Evolutionary conservation across 2,113 vertebrate species (phyloP).

Genomic region (Xenopus tropicalis): UCB_Xtro_10.0 CM004444.2:149887501-149888000

Average conservation of each 20-base stretch:
- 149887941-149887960: not conserved
- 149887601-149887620: slow-evolving; percentile 58
- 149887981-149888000: not conserved
- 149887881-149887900: slow-evolving; percentile 50
- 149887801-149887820: slow-evolving; percentile 64
- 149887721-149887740: slow-evolving; percentile 66
- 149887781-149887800: slow-evolving; percentile 69
- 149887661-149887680: not conserved
- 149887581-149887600: slow-evolving; percentile 72
- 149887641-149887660: not conserved
- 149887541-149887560: slow-evolving; percentile 95
- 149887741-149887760: slow-evolving; percentile 67
- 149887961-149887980: not conserved
- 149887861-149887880: slow-evolving; percentile 73
- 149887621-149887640: slow-evolving; percentile 45
- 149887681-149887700: slow-evolving; percentile 45
- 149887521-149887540: slow-evolving; percentile 97
- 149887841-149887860: slow-evolving; percentile 57
- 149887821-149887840: slow-evolving; percentile 63
- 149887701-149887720: slow-evolving; percentile 61
- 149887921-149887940: not conserved
- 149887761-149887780: slow-evolving; percentile 64
- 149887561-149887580: slow-evolving; percentile 73
- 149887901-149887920: slow-evolving; percentile 45
- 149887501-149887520: slow-evolving; percentile 90